Conservation (phyloP, 2,888 invertebrate species). For the Catocala sponsa region DNA sequence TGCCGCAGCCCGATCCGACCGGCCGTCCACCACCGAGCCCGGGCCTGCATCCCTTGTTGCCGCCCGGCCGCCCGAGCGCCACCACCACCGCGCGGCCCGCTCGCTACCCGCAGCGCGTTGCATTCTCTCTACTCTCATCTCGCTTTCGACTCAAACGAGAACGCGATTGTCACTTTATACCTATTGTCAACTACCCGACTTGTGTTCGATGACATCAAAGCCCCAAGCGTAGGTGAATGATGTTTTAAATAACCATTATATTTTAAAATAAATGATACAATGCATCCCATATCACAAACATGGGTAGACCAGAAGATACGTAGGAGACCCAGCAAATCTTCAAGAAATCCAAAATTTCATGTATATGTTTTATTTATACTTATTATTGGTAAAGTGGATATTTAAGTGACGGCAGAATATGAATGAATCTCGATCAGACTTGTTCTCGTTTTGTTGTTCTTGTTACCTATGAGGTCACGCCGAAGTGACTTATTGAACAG, state of each 20-base stretch:
- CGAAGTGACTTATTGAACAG: slow-evolving; percentile 52
- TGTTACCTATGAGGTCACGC: slow-evolving; percentile 41
- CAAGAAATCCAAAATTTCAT: not conserved
- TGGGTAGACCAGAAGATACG: not conserved
- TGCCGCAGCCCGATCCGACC: slow-evolving; percentile 57
- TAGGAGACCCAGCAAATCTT: not conserved
- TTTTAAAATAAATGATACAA: not conserved
- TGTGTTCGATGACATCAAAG: slow-evolving; percentile 21
- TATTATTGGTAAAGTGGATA: not conserved
- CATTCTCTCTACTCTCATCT: slow-evolving; percentile 32
- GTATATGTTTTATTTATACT: not conserved
- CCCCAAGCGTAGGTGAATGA: slow-evolving; percentile 10
- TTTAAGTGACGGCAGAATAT: slow-evolving; percentile 13
- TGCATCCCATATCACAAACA: not conserved
- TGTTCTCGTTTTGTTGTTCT: slow-evolving; percentile 21
- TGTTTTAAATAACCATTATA: slow-evolving; percentile 2
- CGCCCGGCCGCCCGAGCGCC: slow-evolving; percentile 60
- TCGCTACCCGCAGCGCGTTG: slow-evolving; percentile 44
- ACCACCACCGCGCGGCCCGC: slow-evolving; percentile 51
- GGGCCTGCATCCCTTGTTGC: slow-evolving; percentile 75
- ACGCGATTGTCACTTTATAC: slow-evolving; percentile 44
- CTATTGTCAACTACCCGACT: slow-evolving; percentile 27
- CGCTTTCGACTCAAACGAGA: slow-evolving; percentile 50
- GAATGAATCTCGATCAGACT: slow-evolving; percentile 31
- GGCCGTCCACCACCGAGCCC: slow-evolving; percentile 66